phyloP scores from a whole-genome alignment of 2,113 vertebrate species.

The Sorex araneus region DNA sequence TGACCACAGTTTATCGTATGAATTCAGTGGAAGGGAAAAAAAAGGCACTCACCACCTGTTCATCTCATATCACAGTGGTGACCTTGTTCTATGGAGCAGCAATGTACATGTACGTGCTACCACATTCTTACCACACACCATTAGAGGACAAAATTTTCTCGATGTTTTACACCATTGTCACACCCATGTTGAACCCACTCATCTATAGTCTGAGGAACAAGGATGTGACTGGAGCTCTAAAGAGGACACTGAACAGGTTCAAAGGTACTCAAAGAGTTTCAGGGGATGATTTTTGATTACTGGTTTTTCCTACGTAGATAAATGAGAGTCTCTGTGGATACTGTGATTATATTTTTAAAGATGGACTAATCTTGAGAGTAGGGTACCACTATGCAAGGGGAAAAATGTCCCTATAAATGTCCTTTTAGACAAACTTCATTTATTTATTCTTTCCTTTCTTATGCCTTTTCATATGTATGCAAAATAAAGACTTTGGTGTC shows the following conservation, averaged over 20 bases:
- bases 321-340: no score
- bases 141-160: conserved; percentile 60
- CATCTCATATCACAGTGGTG: conserved; percentile 69
- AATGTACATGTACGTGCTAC: conserved; percentile 59
- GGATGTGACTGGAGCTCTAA: conserved; percentile 19
- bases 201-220: conserved; percentile 69
- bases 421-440: no score
- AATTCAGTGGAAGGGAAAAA: conserved; percentile 15
- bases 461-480: no score
- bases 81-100: conserved; percentile 70
- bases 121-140: conserved; percentile 56
- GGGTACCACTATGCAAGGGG: no score
- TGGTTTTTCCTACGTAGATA: no score
- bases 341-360: no score
- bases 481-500: no score
- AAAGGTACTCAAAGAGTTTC: no score
- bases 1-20: conserved; percentile 54
- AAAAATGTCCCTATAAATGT: no score
- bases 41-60: conserved; percentile 70
- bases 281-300: no score
- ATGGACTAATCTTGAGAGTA: no score
- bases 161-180: conserved; percentile 68
- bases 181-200: conserved; percentile 66
- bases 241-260: neutral
- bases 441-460: no score